These are phyloP conservation scores for Potamilus streckersoni DNA, from an alignment of 1,140 invertebrate species.

Conservation along the genomic window DNA sequence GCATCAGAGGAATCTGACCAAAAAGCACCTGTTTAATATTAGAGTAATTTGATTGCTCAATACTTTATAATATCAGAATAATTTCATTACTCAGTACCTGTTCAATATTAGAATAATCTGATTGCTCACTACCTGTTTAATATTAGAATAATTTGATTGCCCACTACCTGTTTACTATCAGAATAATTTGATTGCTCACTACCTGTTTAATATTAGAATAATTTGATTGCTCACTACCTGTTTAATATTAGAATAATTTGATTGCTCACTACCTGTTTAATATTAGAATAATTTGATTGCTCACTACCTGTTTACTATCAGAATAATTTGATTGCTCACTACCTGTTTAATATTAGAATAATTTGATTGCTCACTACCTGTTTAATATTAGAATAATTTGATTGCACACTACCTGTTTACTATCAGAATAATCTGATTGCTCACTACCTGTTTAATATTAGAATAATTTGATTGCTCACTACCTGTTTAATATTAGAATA, in stretches of 20 bases:
- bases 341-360: too few relatives aligned
- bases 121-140: conserved; percentile 73
- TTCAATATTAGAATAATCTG: conserved; percentile 47
- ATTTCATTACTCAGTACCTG: conserved; percentile 29
- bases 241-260: too few relatives aligned
- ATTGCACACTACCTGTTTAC: too few relatives aligned
- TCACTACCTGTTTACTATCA: too few relatives aligned
- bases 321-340: conserved; percentile 75
- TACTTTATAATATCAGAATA: conserved; percentile 78
- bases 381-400: conserved; percentile 76
- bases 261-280: conserved; percentile 74
- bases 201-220: too few relatives aligned
- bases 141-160: too few relatives aligned
- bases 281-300: conserved; percentile 68
- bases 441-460: conserved; percentile 67
- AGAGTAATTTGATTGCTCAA: background rate
- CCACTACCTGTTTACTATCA: conserved; percentile 76
- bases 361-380: conserved; percentile 70
- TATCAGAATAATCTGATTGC: too few relatives aligned
- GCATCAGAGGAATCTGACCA: too few relatives aligned
- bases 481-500: background rate
- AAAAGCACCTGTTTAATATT: background rate
- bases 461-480: too few relatives aligned
- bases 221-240: conserved; percentile 74
- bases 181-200: conserved; percentile 55